Percentiles rank a stretch among this genome's conserved stretches.
Conservation (phyloP, 2,888 invertebrate species). For the Timandra comae region DNA sequence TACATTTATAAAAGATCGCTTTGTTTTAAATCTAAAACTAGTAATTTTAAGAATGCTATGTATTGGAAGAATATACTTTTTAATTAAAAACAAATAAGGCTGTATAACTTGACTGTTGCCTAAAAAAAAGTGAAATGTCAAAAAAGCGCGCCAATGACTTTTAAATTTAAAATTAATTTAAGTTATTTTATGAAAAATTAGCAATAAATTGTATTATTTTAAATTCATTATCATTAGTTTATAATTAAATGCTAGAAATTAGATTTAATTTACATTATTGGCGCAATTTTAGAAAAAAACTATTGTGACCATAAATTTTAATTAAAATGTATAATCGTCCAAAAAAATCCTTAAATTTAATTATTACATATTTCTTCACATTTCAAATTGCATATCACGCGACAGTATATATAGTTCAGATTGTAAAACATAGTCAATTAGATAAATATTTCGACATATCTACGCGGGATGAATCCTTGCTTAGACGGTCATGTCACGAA, state of each 20-base stretch:
- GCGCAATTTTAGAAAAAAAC: conserved; percentile 8
- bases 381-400: conserved; percentile 68
- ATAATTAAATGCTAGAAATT: no score
- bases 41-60: conserved; percentile 49
- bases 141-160: no score
- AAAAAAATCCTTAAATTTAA: conserved; percentile 38
- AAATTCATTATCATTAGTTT: no score
- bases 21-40: conserved; percentile 50
- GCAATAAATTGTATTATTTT: no score
- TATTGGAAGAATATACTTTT: conserved; percentile 50
- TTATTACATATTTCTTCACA: conserved; percentile 51
- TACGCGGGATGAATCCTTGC: conserved; percentile 9
- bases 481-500: conserved; percentile 1
- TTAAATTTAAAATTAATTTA: no score
- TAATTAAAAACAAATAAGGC: no score
- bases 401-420: conserved; percentile 44
- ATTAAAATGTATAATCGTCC: conserved; percentile 43
- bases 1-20: conserved; percentile 40
- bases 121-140: no score
- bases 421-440: conserved; percentile 55
- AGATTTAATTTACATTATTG: no score
- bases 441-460: conserved; percentile 45
- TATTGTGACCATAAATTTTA: neutral
- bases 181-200: no score
- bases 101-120: no score